Conservation (phyloP, 1,140 invertebrate genomes). For the Augochlora pura region DNA sequence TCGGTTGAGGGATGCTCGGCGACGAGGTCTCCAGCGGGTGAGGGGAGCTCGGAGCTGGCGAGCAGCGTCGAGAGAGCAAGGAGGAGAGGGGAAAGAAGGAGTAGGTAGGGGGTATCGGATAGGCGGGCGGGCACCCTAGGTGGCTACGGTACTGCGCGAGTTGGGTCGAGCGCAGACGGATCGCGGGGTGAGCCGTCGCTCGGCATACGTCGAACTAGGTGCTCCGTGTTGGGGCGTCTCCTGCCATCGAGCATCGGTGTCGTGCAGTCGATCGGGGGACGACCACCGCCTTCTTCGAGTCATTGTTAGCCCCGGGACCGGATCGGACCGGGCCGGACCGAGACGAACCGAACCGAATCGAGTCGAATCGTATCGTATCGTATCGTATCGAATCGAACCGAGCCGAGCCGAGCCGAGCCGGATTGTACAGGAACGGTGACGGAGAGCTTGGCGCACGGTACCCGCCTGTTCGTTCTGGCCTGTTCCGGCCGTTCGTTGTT, state of each 20-base stretch:
- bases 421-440: no score
- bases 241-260: constrained; percentile 69
- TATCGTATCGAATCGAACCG: no score
- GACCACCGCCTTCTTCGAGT: constrained; percentile 67
- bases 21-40: no score
- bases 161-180: constrained; percentile 70
- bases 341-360: no score
- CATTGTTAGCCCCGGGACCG: constrained; percentile 16
- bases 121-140: constrained; percentile 23
- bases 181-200: constrained; percentile 71
- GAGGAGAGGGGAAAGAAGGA: background rate
- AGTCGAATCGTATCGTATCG: no score
- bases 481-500: background rate
- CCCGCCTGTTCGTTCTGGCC: background rate
- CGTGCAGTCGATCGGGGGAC: constrained; percentile 67
- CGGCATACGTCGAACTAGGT: constrained; percentile 74
- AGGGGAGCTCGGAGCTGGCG: background rate
- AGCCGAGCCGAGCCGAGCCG: no score
- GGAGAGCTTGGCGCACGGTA: no score
- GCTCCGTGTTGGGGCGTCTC: constrained; percentile 77
- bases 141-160: constrained; percentile 75
- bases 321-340: background rate
- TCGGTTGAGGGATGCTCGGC: no score
- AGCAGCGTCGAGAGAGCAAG: no score
- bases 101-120: constrained; percentile 24